Evolutionary conservation across 2,797 vertebrate species (phyloP), one percentile per base, ranked within the genome.

Genomic region (Meriones psammophilus): DNA sequence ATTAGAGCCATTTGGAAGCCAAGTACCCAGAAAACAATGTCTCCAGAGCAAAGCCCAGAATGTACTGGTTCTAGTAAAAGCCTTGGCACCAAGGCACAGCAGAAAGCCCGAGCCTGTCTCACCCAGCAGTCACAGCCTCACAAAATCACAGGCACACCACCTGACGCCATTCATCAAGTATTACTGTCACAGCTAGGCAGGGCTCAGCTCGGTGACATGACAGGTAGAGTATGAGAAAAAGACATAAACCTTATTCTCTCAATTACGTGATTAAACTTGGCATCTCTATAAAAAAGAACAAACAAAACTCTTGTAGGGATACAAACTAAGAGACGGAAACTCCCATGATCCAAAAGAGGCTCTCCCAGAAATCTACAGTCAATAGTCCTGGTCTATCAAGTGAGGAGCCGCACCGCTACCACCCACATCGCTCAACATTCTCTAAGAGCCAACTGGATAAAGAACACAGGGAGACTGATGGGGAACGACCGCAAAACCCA

Each of bases 181-280:
- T 18, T 39, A 87, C 33, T 28, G 24, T 30, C 85, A 58, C 15
- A 26, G 76, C 60, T 42, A 80, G 85, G 74, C 74, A 81, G 18
- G 79, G n/a, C 58, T 92, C 69, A 20, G 79, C 46, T 64, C 92
- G 74, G 46, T 33, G 36, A 90, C 14, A 3, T 14, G 46, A 84
- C 77, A 89, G 54, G 54, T 54, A 66, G 13, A 77, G 33, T 42
- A 79, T 74, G 77, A 92, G 87, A 90, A 92, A 92, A 91, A 92
- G 26, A n/a, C 62, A 58, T 30, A 90, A 50, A 60, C 74, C 84
- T 64, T 14, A 28, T 33, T 79, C n/a, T 73, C 64, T 54, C 30
- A 88, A 73, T 8, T n/a, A 56, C 15, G 60, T 50, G 74, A 56
- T 71, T 66, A 92, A 39, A 83, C 42, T 79, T 80, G 89, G 69